Evolutionary conservation across 2,888 invertebrate species (phyloP), one percentile per base, ranked within the genome.

Genomic region (Nymphalis polychloros): DNA sequence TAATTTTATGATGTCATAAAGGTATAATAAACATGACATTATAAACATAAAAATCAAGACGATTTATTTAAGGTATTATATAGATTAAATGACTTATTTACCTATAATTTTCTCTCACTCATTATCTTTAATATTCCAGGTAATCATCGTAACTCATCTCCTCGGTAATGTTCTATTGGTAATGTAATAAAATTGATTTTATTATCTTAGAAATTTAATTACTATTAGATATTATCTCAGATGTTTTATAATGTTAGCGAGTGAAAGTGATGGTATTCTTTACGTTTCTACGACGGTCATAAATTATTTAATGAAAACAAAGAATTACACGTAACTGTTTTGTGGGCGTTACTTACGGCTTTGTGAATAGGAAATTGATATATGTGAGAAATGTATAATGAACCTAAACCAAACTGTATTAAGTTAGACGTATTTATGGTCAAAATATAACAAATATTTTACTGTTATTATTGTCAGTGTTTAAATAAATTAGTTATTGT

Each of bases 231-330:
- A 50, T n/a, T 69, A 59, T 63, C 23, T 57, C 35, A n/a, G 20
- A 23, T 20, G 17, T 46, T 50, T 62, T 57, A 50, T 52, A 55
- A 41, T 41, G 41, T 41, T 41, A 64, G 67, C 59, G 48, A 67
- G 71, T 50, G 71, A 71, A 69, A 71, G 69, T 69, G 13, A 50
- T 52, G 20, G 23, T 49, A 65, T 68, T 57, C 63, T 46, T 64
- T 53, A 50, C 19, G 41, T 68, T 64, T 64, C 48, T 62, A 55
- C 20, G 35, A 50, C n/a, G 35, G n/a, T 62, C 61, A 57, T 70
- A 62, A 67, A 67, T 70, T 61, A 61, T 63, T 67, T 64, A 62
- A 55, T 50, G 62, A 64, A 67, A 67, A 70, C 70, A 70, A 64
- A 62, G 61, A 41, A 10, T 13, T 2, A 31, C 31, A 47, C 13